phyloP scores from a whole-genome alignment of 2,888 invertebrate species.

The Lithosia quadra region DNA sequence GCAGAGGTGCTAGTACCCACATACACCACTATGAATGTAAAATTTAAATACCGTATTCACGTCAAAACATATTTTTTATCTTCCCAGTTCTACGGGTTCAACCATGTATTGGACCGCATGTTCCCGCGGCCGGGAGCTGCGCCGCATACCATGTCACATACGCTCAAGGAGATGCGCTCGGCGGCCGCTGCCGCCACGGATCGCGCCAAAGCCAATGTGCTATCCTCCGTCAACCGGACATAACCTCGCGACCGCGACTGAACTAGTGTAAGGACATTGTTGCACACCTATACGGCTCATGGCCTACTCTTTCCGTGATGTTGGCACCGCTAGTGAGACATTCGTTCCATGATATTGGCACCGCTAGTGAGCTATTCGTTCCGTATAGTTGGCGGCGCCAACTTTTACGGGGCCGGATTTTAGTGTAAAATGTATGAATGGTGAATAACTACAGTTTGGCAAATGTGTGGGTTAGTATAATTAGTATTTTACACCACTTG shows the following conservation, averaged over 20 bases:
- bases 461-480: background rate
- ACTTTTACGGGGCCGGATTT: background rate
- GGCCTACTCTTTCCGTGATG: background rate
- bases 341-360: background rate
- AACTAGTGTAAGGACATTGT: slow-evolving; percentile 28
- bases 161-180: slow-evolving; percentile 89
- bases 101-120: slow-evolving; percentile 92
- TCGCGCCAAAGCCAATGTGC: slow-evolving; percentile 90
- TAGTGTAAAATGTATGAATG: background rate
- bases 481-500: background rate
- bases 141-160: slow-evolving; percentile 57
- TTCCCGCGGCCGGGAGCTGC: slow-evolving; percentile 83
- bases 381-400: background rate
- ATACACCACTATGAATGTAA: too few species aligned
- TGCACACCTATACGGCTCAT: background rate
- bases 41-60: background rate
- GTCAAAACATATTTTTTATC: background rate
- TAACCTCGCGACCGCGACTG: slow-evolving; percentile 60
- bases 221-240: slow-evolving; percentile 79
- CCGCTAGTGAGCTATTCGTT: background rate
- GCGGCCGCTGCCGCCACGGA: slow-evolving; percentile 94
- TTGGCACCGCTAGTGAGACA: slow-evolving; percentile 3
- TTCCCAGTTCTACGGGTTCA: slow-evolving; percentile 91
- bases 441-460: background rate
- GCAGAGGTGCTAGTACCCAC: too few species aligned